phyloP scores from a whole-genome alignment of 2,888 invertebrate genomes.

The Andrena bucephala region DNA sequence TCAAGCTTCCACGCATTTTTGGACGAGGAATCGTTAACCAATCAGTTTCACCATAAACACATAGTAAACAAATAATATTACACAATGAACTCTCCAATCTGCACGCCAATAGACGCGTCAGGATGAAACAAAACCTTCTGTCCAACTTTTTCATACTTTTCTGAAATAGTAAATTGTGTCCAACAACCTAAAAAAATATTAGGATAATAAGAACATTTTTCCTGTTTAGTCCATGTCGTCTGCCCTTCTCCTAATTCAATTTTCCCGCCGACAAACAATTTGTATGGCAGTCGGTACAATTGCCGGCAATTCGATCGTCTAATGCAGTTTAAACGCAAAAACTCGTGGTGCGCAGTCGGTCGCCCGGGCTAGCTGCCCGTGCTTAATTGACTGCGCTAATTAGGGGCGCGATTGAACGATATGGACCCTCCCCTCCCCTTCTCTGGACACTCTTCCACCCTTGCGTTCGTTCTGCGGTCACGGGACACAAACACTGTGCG shows the following conservation, averaged over 20 bases:
- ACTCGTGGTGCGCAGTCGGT: conserved; percentile 53
- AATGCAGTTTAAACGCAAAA: conserved; percentile 72
- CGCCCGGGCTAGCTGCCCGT: conserved; percentile 56
- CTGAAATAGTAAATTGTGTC: too few species aligned
- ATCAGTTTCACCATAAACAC: too few species aligned
- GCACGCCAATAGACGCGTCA: too few species aligned
- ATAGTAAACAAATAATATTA: too few species aligned
- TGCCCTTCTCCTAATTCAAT: conserved; percentile 64
- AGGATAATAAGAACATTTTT: background rate
- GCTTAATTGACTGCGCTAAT: conserved; percentile 80
- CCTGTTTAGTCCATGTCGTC: background rate
- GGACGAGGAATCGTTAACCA: too few species aligned
- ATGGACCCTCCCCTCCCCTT: conserved; percentile 22
- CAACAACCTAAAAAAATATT: background rate
- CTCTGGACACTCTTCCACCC: conserved; percentile 18
- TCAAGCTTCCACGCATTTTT: too few species aligned
- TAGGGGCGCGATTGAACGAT: conserved; percentile 79
- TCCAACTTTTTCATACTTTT: too few species aligned
- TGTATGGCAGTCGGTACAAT: conserved; percentile 76
- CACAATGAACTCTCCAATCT: too few species aligned
- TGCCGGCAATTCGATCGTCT: conserved; percentile 79
- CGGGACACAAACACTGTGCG: background rate
- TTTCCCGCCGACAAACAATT: conserved; percentile 76
- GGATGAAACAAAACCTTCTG: too few species aligned
- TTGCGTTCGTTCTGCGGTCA: conserved; percentile 34